Evolutionary conservation across 1,140 invertebrate genomes (phyloP).

Genomic region (Zaprionus gabonicus): DNA sequence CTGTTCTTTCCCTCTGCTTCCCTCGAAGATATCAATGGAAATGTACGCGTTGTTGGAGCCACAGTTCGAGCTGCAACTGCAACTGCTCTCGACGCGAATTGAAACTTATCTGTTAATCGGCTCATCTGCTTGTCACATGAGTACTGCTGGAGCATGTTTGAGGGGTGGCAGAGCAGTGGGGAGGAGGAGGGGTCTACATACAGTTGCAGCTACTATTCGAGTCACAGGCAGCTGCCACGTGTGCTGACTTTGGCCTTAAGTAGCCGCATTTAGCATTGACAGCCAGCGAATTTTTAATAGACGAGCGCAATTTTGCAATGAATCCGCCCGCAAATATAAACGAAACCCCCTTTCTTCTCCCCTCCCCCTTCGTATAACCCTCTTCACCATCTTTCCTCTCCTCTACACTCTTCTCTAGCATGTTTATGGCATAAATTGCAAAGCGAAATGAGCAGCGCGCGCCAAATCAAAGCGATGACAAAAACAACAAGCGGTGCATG

Average conservation of each 20-base stretch:
- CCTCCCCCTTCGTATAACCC: not conserved
- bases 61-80: conserved; percentile 11
- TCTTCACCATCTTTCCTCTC: not conserved
- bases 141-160: not conserved
- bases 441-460: conserved; percentile 70
- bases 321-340: conserved; percentile 32
- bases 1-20: not conserved
- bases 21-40: conserved; percentile 62
- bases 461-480: conserved; percentile 66
- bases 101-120: conserved; percentile 79
- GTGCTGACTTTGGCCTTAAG: conserved; percentile 59
- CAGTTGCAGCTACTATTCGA: conserved; percentile 26
- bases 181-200: not conserved
- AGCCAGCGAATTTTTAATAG: conserved; percentile 60
- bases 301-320: conserved; percentile 54
- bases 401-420: not conserved
- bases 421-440: conserved; percentile 65
- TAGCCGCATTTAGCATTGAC: conserved; percentile 52
- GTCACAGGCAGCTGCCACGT: conserved; percentile 58
- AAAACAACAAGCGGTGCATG: conserved; percentile 46
- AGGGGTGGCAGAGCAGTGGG: not conserved
- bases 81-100: conserved; percentile 40
- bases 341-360: not conserved
- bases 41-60: conserved; percentile 15
- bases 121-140: conserved; percentile 80